Evolutionary conservation across 2,888 invertebrate species (phyloP), one percentile per base, ranked within the genome.

Genomic region (Branchellion lobata): DNA sequence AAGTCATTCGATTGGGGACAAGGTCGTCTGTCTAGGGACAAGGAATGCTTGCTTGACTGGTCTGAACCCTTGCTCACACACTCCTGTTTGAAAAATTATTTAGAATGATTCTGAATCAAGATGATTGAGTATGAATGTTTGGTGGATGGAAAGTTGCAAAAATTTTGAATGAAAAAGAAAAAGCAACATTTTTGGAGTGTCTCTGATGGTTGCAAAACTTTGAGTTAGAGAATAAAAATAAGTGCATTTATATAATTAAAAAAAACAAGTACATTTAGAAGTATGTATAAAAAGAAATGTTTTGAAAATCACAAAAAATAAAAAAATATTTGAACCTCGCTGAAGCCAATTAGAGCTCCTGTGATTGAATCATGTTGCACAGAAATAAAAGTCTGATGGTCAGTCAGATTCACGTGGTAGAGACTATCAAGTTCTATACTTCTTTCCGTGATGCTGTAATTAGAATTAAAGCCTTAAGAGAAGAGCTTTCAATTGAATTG

Each of bases 11-110:
- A 89, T 1, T 92, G 90, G 11, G 92, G 91, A 61, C 92, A 86
- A 0, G 94, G 94, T 31, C 92, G 92, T 83, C 95, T 89, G 53
- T 90, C 90, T 89, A 95, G 91, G 0, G 94, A 94, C 86, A 92
- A 90, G 0, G 93, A 93, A 87, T 92, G 93, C 84, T 90, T 90
- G 0, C 92, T 90, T 84, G 80, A 73, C 82, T 84, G 79, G 84
- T 85, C 86, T 90, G 81, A 0, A 80, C 82, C 74, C 18, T 33
- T 36, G 18, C 29, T 65, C 29, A 77, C 21, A 2, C 5, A n/a
- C 21, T 24, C 68, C 68, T 57, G 34, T 31, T 8, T 47, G 27
- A 11, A n/a, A 27, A 2, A n/a, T n/a, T 57, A 80, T 34, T 53
- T 71, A 71, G 88, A 1, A 90, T 84, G 31, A 88, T 85, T 40